Evolutionary conservation across 2,888 invertebrate species (phyloP), one percentile per base, ranked within the genome.

Genomic region (Torymus tubicola): DNA sequence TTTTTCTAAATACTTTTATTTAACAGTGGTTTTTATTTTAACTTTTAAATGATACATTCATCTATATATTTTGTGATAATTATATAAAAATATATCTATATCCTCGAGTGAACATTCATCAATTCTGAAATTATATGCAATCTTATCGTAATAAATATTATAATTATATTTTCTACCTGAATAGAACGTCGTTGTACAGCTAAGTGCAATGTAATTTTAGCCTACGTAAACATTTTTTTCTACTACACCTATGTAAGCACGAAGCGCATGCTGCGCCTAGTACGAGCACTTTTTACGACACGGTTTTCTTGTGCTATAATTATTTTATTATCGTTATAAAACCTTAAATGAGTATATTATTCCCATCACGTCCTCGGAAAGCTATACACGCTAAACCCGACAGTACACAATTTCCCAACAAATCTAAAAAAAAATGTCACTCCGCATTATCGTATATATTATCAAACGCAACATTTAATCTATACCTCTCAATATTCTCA

Each of bases 301-400:
- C n/a, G 60, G 58, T 75, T 75, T 75, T 52, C 60, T 75, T 21
- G 24, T 58, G 75, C 67, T 67, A 67, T 75, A 67, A 75, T 75
- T 75, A 67, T 68, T 75, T 75, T 75, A 67, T 21, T 67, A 67
- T 67, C 18, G 60, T 67, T 60, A 60, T 75, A 75, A 67, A 75
- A 53, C 16, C 50, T 64, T 24, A 31, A 73, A 73, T 31, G 73
- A 55, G n/a, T 31, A 18, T 55, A 53, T 58, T 65, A 74, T 65
- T 74, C 21, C n/a, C 13, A 2, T 5, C n/a, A 21, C 42, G 42
- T 42, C 31, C 21, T 52, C 52, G 24, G n/a, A 57, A n/a, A 57
- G 14, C 10, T 42, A 50, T 24, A 60, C 16, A 16, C 63, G 31
- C 53, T 75, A 68, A 60, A 68, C 21, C 11, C 10, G 53, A 16